Percentiles rank a stretch among this genome's conserved stretches.
Evolutionary conservation across 2,888 invertebrate species (phyloP).

Genomic region (Lasioglossum zephyrum): DNA sequence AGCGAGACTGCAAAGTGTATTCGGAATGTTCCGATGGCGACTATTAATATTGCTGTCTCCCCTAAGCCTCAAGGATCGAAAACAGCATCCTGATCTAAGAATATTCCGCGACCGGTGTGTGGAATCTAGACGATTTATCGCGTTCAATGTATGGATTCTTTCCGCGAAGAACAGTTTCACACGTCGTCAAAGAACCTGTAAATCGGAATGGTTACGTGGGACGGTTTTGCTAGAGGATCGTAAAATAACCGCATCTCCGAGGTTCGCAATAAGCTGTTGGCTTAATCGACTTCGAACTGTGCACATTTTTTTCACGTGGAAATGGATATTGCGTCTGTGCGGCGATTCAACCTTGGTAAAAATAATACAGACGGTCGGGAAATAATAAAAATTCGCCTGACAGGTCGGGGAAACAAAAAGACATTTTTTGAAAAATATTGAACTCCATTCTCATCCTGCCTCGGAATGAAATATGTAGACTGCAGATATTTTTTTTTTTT

Average conservation of each 20-base stretch:
- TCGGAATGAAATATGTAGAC: no score
- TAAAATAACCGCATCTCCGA: neutral
- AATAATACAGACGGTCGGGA: neutral
- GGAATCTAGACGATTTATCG: neutral
- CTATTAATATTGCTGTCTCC: slow-evolving; percentile 42
- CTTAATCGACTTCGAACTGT: neutral
- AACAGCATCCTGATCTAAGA: neutral
- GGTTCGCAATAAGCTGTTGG: neutral
- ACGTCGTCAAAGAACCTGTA: neutral
- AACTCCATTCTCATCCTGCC: no score
- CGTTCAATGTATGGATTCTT: neutral
- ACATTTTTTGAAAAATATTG: neutral
- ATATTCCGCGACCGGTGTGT: neutral
- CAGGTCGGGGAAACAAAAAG: neutral
- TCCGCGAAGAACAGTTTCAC: neutral
- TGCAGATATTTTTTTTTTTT: no score
- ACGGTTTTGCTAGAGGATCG: neutral
- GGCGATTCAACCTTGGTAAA: neutral
- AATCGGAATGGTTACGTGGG: neutral
- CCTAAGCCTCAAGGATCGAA: neutral
- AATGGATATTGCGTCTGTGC: no score
- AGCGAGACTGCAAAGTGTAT: neutral
- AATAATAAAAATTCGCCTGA: neutral
- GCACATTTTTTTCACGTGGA: neutral
- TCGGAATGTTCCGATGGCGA: neutral